These are phyloP conservation scores for Caenorhabditis sulstoni DNA, from an alignment of 2,888 invertebrate genomes.

Conservation along the genomic window DNA sequence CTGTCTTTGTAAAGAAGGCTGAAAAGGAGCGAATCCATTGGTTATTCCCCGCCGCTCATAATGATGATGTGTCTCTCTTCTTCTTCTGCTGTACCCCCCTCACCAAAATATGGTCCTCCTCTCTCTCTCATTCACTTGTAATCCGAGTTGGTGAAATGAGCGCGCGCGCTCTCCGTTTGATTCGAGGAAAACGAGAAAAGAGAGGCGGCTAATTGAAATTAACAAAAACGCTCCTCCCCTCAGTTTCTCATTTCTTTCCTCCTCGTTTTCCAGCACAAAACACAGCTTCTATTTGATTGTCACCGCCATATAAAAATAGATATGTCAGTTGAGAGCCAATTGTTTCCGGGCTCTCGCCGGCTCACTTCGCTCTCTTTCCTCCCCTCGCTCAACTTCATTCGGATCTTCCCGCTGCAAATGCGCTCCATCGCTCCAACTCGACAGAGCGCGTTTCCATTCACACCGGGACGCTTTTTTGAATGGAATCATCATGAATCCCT, in stretches of 20 bases:
- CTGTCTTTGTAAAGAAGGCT: slow-evolving; percentile 6
- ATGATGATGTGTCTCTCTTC: slow-evolving; percentile 26
- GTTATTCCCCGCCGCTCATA: neutral
- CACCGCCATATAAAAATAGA: slow-evolving; percentile 20
- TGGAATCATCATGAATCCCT: slow-evolving; percentile 2
- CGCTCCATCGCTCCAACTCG: neutral
- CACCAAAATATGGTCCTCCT: slow-evolving; percentile 1
- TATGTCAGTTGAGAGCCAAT: slow-evolving; percentile 8
- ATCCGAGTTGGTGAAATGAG: slow-evolving; percentile 9
- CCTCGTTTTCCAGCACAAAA: slow-evolving; percentile 3
- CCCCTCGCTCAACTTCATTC: neutral
- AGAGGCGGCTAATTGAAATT: slow-evolving; percentile 10
- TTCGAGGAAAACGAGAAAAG: slow-evolving; percentile 20
- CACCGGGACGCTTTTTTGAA: neutral
- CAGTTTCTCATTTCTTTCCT: slow-evolving; percentile 1
- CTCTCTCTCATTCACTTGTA: slow-evolving; percentile 11
- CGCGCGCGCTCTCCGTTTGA: slow-evolving; percentile 8
- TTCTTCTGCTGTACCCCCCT: too few species aligned
- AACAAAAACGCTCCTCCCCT: neutral
- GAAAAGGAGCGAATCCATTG: slow-evolving; percentile 13
- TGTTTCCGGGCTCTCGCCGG: slow-evolving; percentile 3
- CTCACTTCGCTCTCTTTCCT: neutral
- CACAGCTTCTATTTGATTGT: slow-evolving; percentile 26
- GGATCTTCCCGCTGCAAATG: too few species aligned
- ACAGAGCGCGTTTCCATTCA: neutral